Evolutionary conservation across 2,113 vertebrate species (phyloP).

Genomic region (Rhombomys opimus): DNA sequence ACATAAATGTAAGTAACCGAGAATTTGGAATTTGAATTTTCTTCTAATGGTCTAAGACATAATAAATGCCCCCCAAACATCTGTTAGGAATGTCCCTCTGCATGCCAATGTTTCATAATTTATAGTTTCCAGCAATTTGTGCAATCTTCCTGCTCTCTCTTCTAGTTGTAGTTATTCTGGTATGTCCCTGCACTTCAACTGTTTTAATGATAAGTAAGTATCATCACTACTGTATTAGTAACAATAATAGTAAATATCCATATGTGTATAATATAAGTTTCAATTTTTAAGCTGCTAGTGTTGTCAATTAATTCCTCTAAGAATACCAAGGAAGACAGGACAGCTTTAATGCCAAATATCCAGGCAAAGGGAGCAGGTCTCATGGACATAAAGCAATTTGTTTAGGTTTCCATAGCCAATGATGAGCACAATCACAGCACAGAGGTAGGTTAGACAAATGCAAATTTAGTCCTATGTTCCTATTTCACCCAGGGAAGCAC

Average conservation of each 20-base stretch:
- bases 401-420: neutral
- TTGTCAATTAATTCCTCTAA: constrained; percentile 34
- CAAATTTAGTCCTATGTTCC: constrained; percentile 3
- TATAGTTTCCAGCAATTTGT: constrained; percentile 9
- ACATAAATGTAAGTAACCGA: constrained; percentile 19
- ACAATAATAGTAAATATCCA: neutral
- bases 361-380: neutral
- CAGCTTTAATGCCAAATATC: neutral
- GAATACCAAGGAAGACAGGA: neutral
- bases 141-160: neutral
- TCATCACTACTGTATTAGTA: neutral
- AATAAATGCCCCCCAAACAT: constrained; percentile 2
- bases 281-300: neutral
- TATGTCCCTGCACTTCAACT: neutral
- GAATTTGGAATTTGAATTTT: constrained; percentile 21
- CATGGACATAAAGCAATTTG: neutral
- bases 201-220: neutral
- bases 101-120: constrained; percentile 42
- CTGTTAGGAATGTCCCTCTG: neutral
- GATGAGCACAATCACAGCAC: neutral
- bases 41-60: neutral
- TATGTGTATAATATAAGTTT: neutral
- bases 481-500: neutral
- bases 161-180: neutral
- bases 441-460: neutral